Base-by-base conservation (phyloP, 2,888 invertebrate species). In the Callyntrura guangdongensis region DNA sequence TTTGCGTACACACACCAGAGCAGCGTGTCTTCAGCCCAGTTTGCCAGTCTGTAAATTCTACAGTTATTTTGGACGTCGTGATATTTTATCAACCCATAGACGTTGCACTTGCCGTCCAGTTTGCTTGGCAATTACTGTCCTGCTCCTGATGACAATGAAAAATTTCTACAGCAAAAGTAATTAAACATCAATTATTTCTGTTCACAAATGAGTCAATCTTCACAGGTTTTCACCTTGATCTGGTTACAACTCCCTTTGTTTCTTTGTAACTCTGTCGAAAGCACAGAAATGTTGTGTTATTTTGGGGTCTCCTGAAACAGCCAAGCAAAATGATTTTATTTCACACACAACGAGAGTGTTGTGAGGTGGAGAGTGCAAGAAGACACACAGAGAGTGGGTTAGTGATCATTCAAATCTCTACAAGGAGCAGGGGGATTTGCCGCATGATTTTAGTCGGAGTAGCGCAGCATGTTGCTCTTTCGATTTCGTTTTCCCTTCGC, bases 401-500 rank as follows among this genome's bases (percentile, higher is more conserved):
- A 36, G 36, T 36, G 49, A 74, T 49, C 47, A 20, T 20, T 20
- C 61, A 20, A 61, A 61, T 61, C 61, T 9, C 61, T 61, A n/a
- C 20, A 11, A 59, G 22, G 22, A 36, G 79, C 27, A 22, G 56
- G 79, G 27, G 17, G 36, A 27, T 81, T 81, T 20, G 36, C 12
- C 47, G 4, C 9, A 84, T 69, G 22, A 47, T 49, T 49, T 74
- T 74, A 74, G 74, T 74, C 59, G 36, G 59, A 27, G 17, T 25
- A n/a, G 69, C 84, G 11, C 84, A 85, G 84, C 84, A 69, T 69
- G 84, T 72, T 69, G 53, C 69, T 49, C 22, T 53, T 56, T 59
- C 17, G 6, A 4, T 61, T 9, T 49, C 36, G 17, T 25, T 81
- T 81, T 56, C 56, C 25, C 59, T 61, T 61, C 9, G 17, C 5